phyloP scores from a whole-genome alignment of 1,140 invertebrate species.

The Myzus persicae region DNA sequence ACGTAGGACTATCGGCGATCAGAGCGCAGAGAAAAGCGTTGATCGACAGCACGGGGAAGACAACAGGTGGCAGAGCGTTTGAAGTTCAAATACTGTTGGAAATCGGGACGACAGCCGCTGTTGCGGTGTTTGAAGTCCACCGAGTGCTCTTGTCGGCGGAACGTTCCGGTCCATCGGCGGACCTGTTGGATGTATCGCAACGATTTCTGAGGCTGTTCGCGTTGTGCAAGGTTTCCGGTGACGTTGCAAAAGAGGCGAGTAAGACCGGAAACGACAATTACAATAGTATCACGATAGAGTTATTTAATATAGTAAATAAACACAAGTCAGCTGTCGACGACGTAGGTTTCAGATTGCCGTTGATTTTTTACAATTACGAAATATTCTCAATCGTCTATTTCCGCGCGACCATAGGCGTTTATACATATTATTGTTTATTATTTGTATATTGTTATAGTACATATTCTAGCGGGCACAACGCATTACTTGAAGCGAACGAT shows the following conservation, averaged over 20 bases:
- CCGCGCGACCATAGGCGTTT: background rate
- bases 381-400: background rate
- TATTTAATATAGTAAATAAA: background rate
- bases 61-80: background rate
- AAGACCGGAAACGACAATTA: background rate
- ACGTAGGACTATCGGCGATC: background rate
- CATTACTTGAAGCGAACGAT: background rate
- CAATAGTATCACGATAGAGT: background rate
- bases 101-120: background rate
- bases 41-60: background rate
- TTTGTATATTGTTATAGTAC: too few relatives aligned
- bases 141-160: constrained; percentile 22
- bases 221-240: constrained; percentile 49
- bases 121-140: constrained; percentile 33
- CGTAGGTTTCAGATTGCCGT: background rate
- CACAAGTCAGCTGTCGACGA: background rate
- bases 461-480: background rate
- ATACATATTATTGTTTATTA: background rate
- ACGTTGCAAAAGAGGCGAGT: background rate
- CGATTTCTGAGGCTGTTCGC: constrained; percentile 27
- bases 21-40: background rate
- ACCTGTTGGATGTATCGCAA: constrained; percentile 41
- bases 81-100: background rate
- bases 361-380: background rate
- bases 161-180: background rate